These are phyloP conservation scores for Empis livida DNA, from an alignment of 2,888 invertebrate species.

Conservation along the genomic window DNA sequence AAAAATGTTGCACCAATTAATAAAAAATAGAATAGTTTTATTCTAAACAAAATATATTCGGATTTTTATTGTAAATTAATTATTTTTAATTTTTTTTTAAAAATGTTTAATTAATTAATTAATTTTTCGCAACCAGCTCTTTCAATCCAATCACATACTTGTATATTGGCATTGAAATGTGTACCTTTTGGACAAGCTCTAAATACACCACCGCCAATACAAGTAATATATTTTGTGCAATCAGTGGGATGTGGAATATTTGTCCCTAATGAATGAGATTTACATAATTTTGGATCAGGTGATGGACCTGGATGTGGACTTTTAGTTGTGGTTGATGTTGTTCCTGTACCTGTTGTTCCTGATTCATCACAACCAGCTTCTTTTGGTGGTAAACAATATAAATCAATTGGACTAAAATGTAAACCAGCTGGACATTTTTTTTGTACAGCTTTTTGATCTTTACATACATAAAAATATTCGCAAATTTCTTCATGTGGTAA, in stretches of 20 bases:
- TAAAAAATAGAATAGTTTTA: too few species aligned
- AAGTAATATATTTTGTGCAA: background rate
- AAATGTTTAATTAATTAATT: too few species aligned
- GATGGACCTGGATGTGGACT: background rate
- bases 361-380: background rate
- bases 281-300: background rate
- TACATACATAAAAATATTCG: too few species aligned
- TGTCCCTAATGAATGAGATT: background rate
- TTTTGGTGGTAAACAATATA: constrained; percentile 1
- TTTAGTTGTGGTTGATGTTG: background rate
- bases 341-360: background rate
- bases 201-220: background rate
- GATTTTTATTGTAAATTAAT: too few species aligned
- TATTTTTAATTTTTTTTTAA: too few species aligned
- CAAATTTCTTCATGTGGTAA: too few species aligned
- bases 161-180: background rate
- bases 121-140: too few species aligned
- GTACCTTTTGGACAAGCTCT: background rate
- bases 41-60: too few species aligned
- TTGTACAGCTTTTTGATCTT: too few species aligned
- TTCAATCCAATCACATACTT: constrained; percentile 1
- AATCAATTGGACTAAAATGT: background rate
- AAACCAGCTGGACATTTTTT: background rate
- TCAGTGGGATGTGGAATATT: background rate
- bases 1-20: too few species aligned